Evolutionary conservation across 2,888 invertebrate genomes (phyloP).

Genomic region (Sturmia bella): DNA sequence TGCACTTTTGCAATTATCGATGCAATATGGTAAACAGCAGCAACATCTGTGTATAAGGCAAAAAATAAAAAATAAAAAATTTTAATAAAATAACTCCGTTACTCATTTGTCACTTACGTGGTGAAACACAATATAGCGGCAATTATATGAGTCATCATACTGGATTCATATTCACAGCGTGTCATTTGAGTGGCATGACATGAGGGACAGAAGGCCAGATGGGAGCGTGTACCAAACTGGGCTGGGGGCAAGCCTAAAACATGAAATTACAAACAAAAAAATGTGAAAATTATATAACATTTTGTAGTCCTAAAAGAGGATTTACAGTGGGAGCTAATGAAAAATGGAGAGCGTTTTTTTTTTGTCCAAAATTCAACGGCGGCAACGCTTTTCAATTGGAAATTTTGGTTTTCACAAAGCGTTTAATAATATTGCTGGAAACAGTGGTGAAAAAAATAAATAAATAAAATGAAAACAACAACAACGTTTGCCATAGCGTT

Average conservation of each 20-base stretch:
- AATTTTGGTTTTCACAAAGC: too few relatives aligned
- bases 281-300: too few relatives aligned
- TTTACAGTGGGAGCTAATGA: too few relatives aligned
- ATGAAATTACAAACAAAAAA: neutral
- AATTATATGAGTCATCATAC: constrained; percentile 64
- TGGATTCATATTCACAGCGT: constrained; percentile 51
- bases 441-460: too few relatives aligned
- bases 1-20: constrained; percentile 77
- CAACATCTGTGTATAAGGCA: constrained; percentile 56
- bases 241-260: constrained; percentile 31
- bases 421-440: too few relatives aligned
- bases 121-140: constrained; percentile 56
- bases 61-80: neutral
- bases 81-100: neutral
- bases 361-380: too few relatives aligned
- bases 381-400: too few relatives aligned
- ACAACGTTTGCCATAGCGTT: too few relatives aligned
- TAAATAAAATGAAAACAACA: too few relatives aligned
- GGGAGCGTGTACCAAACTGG: constrained; percentile 61
- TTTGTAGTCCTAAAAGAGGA: too few relatives aligned
- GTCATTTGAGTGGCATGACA: constrained; percentile 53
- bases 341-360: too few relatives aligned
- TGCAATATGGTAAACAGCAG: constrained; percentile 65
- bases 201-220: constrained; percentile 56
- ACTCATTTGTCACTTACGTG: constrained; percentile 47